Evolutionary conservation across 2,888 invertebrate genomes (phyloP), one percentile per base, ranked within the genome.

Genomic region (Tiliacea citrago): DNA sequence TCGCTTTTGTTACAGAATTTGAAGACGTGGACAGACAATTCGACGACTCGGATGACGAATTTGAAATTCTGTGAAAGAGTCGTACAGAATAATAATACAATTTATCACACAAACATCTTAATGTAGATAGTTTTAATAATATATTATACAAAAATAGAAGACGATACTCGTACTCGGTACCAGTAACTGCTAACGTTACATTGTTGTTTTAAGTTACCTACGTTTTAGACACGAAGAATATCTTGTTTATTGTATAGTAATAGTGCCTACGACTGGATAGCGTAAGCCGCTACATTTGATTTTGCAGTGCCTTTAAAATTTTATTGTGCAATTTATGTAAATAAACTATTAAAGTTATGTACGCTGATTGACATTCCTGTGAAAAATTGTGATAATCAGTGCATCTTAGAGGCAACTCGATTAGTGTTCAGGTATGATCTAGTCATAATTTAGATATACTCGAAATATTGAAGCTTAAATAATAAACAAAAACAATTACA

Each of bases 1-100:
- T 39, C 29, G 82, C 85, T 84, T 86, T 91, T 92, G 89, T 97
- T 96, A 79, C 97, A 97, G 97, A 97, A 92, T 97, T 97, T 86
- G 97, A 97, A 93, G 96, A 97, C 79, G 93, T 97, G 63, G 97
- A 97, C 80, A 95, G 97, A 89, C 97, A 97, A 82, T 97, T 97
- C 86, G 97, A 97, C 89, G 98, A 98, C 88, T 98, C 98, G 5
- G 98, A 98, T 89, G 98, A 98, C 86, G 98, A 98, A 90, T 98
- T 98, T 92, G 98, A 98, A 95, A 97, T 98, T 89, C 97, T 98
- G 91, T 98, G 97, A 96, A 97, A 60, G 73, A 73, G 57, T 70
- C 68, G 72, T 73, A 75, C 61, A 45, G 58, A 65, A 55, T 61
- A 57, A 57, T 58, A 60, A 66, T 72, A 68, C 70, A 71, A 61